These are phyloP conservation scores for Eilema griseolum DNA, from an alignment of 2,888 invertebrate species.

Conservation along the genomic window DNA sequence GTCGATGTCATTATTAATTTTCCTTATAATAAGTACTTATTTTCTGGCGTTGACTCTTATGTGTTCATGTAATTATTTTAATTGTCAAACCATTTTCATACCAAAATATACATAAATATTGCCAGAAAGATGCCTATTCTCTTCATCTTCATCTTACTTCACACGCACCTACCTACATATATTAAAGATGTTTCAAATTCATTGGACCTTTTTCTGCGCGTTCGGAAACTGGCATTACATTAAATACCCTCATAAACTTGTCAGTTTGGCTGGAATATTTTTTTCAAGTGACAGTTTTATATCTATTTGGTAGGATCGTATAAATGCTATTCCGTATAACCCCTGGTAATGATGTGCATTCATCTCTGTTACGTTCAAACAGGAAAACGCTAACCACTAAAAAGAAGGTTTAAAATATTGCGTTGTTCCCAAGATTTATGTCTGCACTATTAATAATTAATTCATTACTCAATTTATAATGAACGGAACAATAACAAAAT, in stretches of 20 bases:
- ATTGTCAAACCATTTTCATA: not conserved
- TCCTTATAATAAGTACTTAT: no score
- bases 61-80: not conserved
- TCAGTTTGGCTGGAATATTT: not conserved
- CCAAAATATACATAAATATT: not conserved
- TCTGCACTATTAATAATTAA: no score
- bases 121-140: not conserved
- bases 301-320: not conserved
- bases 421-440: no score
- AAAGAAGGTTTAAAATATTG: no score
- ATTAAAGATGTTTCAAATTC: not conserved
- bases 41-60: no score
- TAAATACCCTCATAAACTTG: not conserved
- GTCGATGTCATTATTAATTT: no score
- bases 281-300: not conserved
- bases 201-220: not conserved
- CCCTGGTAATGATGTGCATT: constrained; percentile 1
- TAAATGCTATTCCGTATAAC: not conserved
- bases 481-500: no score
- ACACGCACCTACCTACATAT: not conserved
- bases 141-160: not conserved
- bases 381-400: not conserved
- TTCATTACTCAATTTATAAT: no score
- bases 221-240: not conserved
- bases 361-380: not conserved